Evolutionary conservation across 2,797 vertebrate genomes (phyloP).

Genomic region (Molossus molossus): DNA sequence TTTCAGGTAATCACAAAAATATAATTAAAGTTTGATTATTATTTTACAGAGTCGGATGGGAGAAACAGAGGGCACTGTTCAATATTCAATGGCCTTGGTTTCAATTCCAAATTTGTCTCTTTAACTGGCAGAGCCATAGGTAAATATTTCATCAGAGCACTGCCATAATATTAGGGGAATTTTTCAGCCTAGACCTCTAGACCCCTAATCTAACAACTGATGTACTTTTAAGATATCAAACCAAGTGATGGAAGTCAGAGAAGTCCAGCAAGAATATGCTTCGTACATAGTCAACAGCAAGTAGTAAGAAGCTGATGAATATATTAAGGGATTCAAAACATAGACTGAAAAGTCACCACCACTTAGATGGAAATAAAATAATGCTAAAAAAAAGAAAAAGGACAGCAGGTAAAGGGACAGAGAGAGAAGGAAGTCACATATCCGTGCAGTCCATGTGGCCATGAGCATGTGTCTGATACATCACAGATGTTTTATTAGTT

Average conservation of each 20-base stretch:
- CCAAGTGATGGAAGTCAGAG: slow-evolving; percentile 50
- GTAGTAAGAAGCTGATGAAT: background rate
- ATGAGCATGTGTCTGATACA: background rate
- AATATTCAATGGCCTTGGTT: slow-evolving; percentile 47
- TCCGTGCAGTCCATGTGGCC: rapidly evolving
- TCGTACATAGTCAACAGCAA: background rate
- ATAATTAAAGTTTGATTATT: slow-evolving; percentile 68
- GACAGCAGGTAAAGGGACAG: background rate
- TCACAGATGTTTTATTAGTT: background rate
- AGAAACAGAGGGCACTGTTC: slow-evolving; percentile 65
- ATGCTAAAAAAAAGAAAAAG: background rate
- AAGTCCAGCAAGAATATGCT: background rate
- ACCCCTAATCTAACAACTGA: slow-evolving; percentile 7
- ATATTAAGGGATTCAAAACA: background rate
- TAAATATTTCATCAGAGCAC: slow-evolving; percentile 74
- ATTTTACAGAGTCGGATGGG: slow-evolving; percentile 53
- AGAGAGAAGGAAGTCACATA: background rate
- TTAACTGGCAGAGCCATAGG: slow-evolving; percentile 58
- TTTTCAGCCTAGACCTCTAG: slow-evolving; percentile 60
- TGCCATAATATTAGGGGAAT: slow-evolving; percentile 54
- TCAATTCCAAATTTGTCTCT: slow-evolving; percentile 60
- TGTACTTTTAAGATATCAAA: slow-evolving; percentile 28
- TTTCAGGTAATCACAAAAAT: slow-evolving; percentile 83
- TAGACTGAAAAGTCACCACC: background rate
- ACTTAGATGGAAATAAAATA: background rate